Evolutionary conservation across 2,888 invertebrate genomes (phyloP).

Genomic region (Drosophila rellima): DNA sequence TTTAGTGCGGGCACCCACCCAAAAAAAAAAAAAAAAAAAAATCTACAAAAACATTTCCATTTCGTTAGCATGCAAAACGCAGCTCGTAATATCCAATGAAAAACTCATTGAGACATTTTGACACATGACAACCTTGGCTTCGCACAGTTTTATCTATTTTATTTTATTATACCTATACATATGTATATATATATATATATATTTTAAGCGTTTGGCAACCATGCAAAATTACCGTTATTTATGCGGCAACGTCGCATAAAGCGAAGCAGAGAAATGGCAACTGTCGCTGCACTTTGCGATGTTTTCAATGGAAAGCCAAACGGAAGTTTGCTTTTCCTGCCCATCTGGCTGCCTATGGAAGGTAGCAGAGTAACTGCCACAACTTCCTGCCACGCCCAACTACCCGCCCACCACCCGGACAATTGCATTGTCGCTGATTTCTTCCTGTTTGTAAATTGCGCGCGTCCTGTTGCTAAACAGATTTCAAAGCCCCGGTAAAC

Average conservation of each 20-base stretch:
- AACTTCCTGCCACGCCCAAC: conserved; percentile 36
- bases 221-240: conserved; percentile 52
- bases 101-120: conserved; percentile 36
- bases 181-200: conserved; percentile 1
- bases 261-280: conserved; percentile 18
- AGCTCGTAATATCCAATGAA: conserved; percentile 47
- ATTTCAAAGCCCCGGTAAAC: conserved; percentile 41
- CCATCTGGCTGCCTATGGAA: conserved; percentile 36
- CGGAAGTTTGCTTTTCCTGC: conserved; percentile 54
- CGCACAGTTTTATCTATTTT: conserved; percentile 8
- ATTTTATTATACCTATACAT: conserved; percentile 10
- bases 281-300: conserved; percentile 31
- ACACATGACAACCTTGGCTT: conserved; percentile 51
- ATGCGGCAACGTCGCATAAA: conserved; percentile 32
- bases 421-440: conserved; percentile 63
- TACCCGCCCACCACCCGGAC: conserved; percentile 1
- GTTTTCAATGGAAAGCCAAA: conserved; percentile 50
- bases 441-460: conserved; percentile 71
- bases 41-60: conserved; percentile 37
- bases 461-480: conserved; percentile 67
- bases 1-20: conserved; percentile 24
- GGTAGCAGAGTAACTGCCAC: conserved; percentile 55
- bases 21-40: conserved; percentile 8
- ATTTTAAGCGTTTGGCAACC: conserved; percentile 32
- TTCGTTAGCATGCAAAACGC: conserved; percentile 58